These are phyloP conservation scores for Chlamydotis undulata DNA, from an alignment of 2,113 vertebrate species.

Conservation along the genomic window DNA sequence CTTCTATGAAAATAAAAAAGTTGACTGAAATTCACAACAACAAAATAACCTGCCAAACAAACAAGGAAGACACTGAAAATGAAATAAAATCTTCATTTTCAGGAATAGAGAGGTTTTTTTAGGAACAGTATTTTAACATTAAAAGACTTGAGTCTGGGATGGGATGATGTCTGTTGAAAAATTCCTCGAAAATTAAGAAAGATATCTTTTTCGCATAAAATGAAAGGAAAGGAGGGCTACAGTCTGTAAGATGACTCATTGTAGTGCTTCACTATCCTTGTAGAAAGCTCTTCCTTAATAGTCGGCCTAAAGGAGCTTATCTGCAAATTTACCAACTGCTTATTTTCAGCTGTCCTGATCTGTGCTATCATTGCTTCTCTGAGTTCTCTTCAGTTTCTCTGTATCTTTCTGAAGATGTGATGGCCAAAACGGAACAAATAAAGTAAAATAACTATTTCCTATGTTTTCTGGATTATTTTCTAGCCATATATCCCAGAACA, in stretches of 20 bases:
- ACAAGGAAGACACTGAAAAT: background rate
- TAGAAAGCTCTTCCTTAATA: background rate
- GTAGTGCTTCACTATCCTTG: background rate
- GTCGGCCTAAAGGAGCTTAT: background rate
- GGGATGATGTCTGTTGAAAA: background rate
- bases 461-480: background rate
- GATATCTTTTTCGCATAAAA: background rate
- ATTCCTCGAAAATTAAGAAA: background rate
- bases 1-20: background rate
- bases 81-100: background rate
- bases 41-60: background rate
- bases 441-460: background rate
- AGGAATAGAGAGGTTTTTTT: background rate
- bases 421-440: background rate
- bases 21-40: background rate
- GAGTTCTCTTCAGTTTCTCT: background rate
- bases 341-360: background rate
- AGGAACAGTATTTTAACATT: background rate
- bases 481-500: background rate
- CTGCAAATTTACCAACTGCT: background rate
- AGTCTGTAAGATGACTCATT: background rate
- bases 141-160: background rate
- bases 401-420: background rate
- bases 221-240: background rate
- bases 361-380: background rate